Evolutionary conservation across 2,888 invertebrate species (phyloP), one percentile per base, ranked within the genome.

Genomic region (Platypus cylindrus): DNA sequence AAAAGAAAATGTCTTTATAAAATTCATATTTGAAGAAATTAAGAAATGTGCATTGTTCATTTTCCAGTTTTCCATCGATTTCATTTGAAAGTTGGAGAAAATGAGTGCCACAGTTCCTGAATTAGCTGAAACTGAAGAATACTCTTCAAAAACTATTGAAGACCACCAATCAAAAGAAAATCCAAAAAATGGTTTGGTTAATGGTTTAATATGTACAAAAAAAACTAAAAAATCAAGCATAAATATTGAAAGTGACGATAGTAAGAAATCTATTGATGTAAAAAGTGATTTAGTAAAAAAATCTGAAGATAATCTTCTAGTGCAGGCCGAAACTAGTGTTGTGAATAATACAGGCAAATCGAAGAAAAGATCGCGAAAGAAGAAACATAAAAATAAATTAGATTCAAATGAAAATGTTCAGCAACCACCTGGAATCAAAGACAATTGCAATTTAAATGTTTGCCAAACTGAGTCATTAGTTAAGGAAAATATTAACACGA

Each of bases 371-470:
- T 47, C 37, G 37, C 48, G 47, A 39, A 46, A 45, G 38, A 44
- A 45, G 40, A 49, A 46, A 35, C 44, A 44, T 30, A 47, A 47
- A 38, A 38, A 38, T 29, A 45, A 44, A 32, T 31, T 50, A 41
- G 49, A 50, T 43, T 48, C 50, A 29, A 52, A 53, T 41, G 49
- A 51, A 32, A 52, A 49, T 37, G 44, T 51, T 37, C 48, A 47
- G 27, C 27, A 29, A 26, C 5, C 35, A 26, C 5, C 35, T 15
- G 36, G 37, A 40, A 32, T 33, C 20, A 40, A 35, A 25, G 22
- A 32, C 37, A 37, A 26, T 36, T 24, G 32, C 33, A 30, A 38
- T 17, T 23, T 26, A 9, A 25, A 29, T 29, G 30, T 16, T 29
- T 17, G 15, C 4, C 23, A 38, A 30, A 43, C 40, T 40, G 38